These are phyloP conservation scores for Etheostoma nigrum DNA, from an alignment of 2,797 vertebrate genomes.

Conservation along the genomic window DNA sequence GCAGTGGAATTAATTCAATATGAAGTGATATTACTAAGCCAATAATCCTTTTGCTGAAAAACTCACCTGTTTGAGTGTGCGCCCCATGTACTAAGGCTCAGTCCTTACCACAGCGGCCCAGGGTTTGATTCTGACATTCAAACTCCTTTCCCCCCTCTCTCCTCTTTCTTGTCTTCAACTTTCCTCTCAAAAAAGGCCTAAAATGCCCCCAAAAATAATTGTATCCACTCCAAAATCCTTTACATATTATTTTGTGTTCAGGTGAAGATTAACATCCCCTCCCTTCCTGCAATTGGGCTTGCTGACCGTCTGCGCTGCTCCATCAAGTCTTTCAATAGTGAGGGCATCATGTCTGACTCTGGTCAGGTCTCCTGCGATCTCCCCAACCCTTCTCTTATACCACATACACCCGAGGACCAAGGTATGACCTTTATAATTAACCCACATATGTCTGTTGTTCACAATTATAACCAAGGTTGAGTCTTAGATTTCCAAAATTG, in stretches of 20 bases:
- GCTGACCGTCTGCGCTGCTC: constrained; percentile 79
- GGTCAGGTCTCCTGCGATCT: constrained; percentile 83
- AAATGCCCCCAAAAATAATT: neutral
- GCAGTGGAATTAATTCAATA: neutral
- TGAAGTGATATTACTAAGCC: constrained; percentile 4
- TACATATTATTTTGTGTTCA: constrained; percentile 34
- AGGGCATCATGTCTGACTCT: constrained; percentile 73
- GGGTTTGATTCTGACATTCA: too few species aligned
- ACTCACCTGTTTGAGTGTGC: too few species aligned
- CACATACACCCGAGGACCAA: constrained; percentile 86
- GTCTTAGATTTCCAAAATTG: neutral
- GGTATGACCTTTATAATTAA: constrained; percentile 78
- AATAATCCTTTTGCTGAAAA: neutral
- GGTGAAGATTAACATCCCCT: constrained; percentile 83
- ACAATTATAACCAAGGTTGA: constrained; percentile 1
- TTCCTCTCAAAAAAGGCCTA: too few species aligned
- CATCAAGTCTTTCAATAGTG: constrained; percentile 62
- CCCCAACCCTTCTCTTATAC: constrained; percentile 79
- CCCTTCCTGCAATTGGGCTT: constrained; percentile 76
- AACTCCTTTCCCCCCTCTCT: too few species aligned
- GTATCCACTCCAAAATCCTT: neutral
- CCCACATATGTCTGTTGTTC: constrained; percentile 2
- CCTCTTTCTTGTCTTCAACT: too few species aligned
- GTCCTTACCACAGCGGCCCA: too few species aligned
- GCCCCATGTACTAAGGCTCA: too few species aligned